Conservation (phyloP, 2,888 invertebrate genomes). For the Emesis russula region DNA sequence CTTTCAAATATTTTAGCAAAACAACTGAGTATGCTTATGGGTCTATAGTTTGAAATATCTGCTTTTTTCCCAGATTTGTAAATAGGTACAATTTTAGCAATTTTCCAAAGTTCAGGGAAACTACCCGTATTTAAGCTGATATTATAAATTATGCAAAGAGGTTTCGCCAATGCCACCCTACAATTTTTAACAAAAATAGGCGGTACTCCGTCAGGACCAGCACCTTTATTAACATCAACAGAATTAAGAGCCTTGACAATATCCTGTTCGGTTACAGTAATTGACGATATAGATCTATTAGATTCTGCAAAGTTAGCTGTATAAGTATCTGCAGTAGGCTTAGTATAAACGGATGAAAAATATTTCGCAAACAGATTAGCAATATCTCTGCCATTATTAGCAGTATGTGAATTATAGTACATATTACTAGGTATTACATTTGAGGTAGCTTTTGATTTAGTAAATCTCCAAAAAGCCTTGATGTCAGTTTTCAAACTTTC, state of each 20-base stretch:
- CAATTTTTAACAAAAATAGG: neutral
- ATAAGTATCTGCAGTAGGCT: too few species aligned
- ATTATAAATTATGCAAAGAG: neutral
- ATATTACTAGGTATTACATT: neutral
- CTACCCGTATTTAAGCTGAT: neutral
- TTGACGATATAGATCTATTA: too few species aligned
- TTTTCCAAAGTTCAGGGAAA: neutral
- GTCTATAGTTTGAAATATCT: neutral
- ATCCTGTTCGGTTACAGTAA: too few species aligned
- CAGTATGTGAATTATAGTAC: neutral
- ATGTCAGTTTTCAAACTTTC: neutral
- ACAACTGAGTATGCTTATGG: neutral
- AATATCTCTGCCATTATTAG: neutral
- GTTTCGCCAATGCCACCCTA: neutral
- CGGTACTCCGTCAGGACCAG: neutral
- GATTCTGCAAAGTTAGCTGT: too few species aligned
- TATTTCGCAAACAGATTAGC: neutral
- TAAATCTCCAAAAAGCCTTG: neutral
- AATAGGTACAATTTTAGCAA: neutral
- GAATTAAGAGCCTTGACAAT: too few species aligned
- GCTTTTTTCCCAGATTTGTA: neutral
- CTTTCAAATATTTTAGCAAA: neutral
- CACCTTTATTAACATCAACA: too few species aligned
- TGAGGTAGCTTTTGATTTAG: neutral
- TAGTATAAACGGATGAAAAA: too few species aligned